Percentiles rank a stretch among this genome's conserved stretches.
These are phyloP conservation scores for Odontesthes bonariensis DNA, from an alignment of 2,113 vertebrate genomes.

Conservation along the genomic window DNA sequence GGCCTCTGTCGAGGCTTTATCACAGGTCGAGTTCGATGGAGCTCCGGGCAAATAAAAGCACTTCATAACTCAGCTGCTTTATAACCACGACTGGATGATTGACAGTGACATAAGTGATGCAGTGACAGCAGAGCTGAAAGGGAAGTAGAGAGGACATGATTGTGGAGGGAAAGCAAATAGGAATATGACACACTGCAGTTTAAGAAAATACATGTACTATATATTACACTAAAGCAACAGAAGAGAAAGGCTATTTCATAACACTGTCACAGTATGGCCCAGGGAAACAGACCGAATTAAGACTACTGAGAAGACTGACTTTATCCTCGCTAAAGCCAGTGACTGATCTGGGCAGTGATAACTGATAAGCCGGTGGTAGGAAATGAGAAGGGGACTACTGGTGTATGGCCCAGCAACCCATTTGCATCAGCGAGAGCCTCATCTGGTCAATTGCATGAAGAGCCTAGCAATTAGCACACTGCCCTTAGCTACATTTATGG, in stretches of 20 bases:
- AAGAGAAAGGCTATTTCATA: neutral
- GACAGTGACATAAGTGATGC: conserved; percentile 65
- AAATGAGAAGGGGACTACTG: no score
- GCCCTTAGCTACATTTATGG: no score
- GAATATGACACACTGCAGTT: neutral
- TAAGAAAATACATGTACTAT: conserved; percentile 9
- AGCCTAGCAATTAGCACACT: no score
- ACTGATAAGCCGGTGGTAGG: no score
- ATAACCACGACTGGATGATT: conserved; percentile 68
- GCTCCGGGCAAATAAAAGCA: conserved; percentile 66
- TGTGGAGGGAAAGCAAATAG: conserved; percentile 14
- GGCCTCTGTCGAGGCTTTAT: conserved; percentile 67
- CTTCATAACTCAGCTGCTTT: conserved; percentile 69
- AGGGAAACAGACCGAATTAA: no score
- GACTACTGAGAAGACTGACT: neutral
- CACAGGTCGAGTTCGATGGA: conserved; percentile 68
- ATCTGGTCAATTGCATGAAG: no score
- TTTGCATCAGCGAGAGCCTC: no score
- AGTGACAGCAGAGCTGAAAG: conserved; percentile 51
- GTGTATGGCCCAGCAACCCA: no score
- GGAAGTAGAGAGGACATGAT: conserved; percentile 24
- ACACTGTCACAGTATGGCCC: neutral
- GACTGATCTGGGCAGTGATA: neutral
- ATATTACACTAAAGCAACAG: neutral
- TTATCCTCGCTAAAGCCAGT: neutral